phyloP scores from a whole-genome alignment of 1,140 invertebrate species.

The Drosophila ercepeae region DNA sequence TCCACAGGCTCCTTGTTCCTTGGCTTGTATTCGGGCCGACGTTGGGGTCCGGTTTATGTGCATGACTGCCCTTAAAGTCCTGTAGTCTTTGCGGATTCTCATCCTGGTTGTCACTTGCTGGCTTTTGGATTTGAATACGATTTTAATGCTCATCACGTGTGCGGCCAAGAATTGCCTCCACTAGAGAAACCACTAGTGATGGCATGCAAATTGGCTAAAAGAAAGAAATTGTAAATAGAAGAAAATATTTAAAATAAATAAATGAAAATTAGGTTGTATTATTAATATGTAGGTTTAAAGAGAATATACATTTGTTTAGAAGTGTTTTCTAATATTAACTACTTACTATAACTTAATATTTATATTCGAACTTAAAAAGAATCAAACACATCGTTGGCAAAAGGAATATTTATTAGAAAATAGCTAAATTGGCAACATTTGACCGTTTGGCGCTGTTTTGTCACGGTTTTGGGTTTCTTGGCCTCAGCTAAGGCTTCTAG shows the following conservation, averaged over 20 bases:
- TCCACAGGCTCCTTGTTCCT: constrained; percentile 13
- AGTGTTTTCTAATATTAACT: no score
- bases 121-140: constrained; percentile 62
- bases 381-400: neutral
- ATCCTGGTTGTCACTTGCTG: constrained; percentile 62
- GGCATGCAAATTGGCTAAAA: neutral
- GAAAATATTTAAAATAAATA: neutral
- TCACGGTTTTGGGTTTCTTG: constrained; percentile 7
- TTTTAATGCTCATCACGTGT: constrained; percentile 66
- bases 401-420: neutral
- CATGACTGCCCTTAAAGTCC: constrained; percentile 29
- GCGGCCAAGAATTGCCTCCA: constrained; percentile 40
- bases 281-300: no score
- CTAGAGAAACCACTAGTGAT: neutral
- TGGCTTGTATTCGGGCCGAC: neutral
- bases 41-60: neutral
- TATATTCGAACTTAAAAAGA: no score
- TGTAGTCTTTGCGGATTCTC: neutral
- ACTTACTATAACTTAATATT: no score
- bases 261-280: no score
- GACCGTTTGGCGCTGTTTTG: neutral
- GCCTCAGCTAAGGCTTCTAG: constrained; percentile 1
- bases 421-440: neutral
- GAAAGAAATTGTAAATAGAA: neutral
- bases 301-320: no score